Base-by-base conservation (phyloP, 30 jellyfish, hydroid and myxozoan species). In the Phacellophora camtschatica region DNA sequence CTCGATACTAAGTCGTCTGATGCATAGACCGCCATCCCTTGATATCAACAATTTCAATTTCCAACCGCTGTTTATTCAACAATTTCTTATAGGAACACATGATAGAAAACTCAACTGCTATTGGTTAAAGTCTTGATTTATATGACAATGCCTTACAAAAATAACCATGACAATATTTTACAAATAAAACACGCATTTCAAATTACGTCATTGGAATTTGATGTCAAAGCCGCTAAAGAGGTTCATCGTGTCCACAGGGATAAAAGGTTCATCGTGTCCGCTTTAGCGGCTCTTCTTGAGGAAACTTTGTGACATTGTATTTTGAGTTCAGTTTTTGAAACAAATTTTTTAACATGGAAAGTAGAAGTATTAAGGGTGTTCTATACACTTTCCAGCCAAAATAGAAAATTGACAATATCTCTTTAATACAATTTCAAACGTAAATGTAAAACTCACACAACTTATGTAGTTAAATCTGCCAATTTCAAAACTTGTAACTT, bases 151-250 rank as follows among this genome's bases (percentile, higher is more conserved):
- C n/a, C n/a, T n/a, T n/a, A n/a, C n/a, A n/a, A n/a, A n/a, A n/a
- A n/a, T n/a, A n/a, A n/a, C n/a, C 24, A 32, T 62, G 34, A 32
- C 45, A 35, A 29, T 30, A 22, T 35, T 3, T 62, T 28, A 62
- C 54, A 62, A 62, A 62, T 23, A 12, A 62, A 62, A 62, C 30
- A 27, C 7, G 22, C 53, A 32, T 22, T 25, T 9, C 7, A 30
- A 62, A 62, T 12, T 22, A 62, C 54, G 76, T 62, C 76, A 62
- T 15, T 22, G 45, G 42, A 62, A 62, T 22, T 62, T 62, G 76
- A 62, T 62, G 76, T 2, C 76, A 62, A 25, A 62, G 76, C 76
- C 76, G 76, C 76, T 62, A 62, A 62, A 62, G 76, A 62, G 76
- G 76, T 55, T 30, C 23, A 22, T 30, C 54, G 76, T 28, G 76